phyloP scores from a whole-genome alignment of 2,888 invertebrate species.

The Caenorhabditis parvicauda region DNA sequence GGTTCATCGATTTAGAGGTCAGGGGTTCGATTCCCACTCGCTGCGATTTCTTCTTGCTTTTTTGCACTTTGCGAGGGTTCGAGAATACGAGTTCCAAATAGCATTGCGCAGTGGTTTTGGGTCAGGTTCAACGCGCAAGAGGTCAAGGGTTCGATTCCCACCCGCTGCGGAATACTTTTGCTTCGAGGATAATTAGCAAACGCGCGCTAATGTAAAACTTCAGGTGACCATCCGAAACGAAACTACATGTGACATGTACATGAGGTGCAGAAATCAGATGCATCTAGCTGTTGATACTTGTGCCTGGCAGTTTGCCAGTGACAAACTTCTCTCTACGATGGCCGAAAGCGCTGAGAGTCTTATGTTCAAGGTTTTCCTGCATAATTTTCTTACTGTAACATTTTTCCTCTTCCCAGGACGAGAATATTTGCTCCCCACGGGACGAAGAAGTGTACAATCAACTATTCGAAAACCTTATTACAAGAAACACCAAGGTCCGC shows the following conservation, averaged over 20 bases:
- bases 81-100: too few relatives aligned
- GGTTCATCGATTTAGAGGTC: too few relatives aligned
- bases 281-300: slow-evolving; percentile 47
- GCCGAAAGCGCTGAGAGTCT: slow-evolving; percentile 46
- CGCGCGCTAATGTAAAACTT: too few relatives aligned
- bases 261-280: slow-evolving; percentile 48
- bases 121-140: too few relatives aligned
- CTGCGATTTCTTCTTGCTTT: too few relatives aligned
- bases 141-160: too few relatives aligned
- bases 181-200: too few relatives aligned
- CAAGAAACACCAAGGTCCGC: slow-evolving; percentile 36
- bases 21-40: too few relatives aligned
- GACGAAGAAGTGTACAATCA: slow-evolving; percentile 33
- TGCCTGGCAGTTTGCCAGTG: slow-evolving; percentile 44
- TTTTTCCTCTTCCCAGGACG: slow-evolving; percentile 23
- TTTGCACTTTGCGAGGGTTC: too few relatives aligned
- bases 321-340: slow-evolving; percentile 33
- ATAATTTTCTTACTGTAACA: too few relatives aligned
- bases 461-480: slow-evolving; percentile 40
- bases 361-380: slow-evolving; percentile 35
- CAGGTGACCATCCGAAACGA: slow-evolving; percentile 26
- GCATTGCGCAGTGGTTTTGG: too few relatives aligned
- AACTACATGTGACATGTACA: slow-evolving; percentile 45
- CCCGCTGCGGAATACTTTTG: too few relatives aligned
- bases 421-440: slow-evolving; percentile 36